These are phyloP conservation scores for Stegostoma tigrinum DNA, from an alignment of 2,113 vertebrate species.

Conservation along the genomic window DNA sequence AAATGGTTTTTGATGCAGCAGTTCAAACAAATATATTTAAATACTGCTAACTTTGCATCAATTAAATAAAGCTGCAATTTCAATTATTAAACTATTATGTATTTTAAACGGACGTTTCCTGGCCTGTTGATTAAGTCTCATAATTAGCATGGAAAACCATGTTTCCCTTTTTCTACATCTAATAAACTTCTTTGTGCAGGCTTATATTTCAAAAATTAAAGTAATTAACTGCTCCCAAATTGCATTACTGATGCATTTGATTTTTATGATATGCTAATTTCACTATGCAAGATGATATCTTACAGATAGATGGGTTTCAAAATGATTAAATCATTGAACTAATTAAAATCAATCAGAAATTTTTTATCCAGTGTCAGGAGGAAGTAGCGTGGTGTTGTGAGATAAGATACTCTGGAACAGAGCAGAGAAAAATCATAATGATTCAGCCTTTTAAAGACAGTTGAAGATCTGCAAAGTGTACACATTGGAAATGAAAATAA, in stretches of 20 bases:
- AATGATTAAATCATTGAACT: not conserved
- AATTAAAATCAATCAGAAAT: not conserved
- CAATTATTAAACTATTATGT: not conserved
- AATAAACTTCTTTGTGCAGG: not conserved
- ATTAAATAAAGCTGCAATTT: conserved; percentile 15
- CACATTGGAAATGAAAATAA: not conserved
- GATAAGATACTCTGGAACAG: not conserved
- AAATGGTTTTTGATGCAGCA: not conserved
- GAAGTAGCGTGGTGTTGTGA: not conserved
- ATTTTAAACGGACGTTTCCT: not conserved
- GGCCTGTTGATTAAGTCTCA: not conserved
- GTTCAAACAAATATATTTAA: not conserved
- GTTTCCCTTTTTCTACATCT: not conserved
- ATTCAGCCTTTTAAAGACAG: not conserved
- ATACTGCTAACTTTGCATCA: not conserved
- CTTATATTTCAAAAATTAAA: conserved; percentile 17
- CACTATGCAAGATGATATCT: not conserved
- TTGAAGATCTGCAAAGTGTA: not conserved
- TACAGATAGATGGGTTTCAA: not conserved
- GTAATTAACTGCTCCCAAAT: not conserved
- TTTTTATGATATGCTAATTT: conserved; percentile 13
- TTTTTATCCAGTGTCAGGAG: not conserved
- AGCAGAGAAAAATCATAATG: not conserved
- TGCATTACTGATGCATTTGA: not conserved
- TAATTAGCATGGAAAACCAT: not conserved